Evolutionary conservation across 2,113 vertebrate genomes (phyloP).

Genomic region (Colossoma macropomum): DNA sequence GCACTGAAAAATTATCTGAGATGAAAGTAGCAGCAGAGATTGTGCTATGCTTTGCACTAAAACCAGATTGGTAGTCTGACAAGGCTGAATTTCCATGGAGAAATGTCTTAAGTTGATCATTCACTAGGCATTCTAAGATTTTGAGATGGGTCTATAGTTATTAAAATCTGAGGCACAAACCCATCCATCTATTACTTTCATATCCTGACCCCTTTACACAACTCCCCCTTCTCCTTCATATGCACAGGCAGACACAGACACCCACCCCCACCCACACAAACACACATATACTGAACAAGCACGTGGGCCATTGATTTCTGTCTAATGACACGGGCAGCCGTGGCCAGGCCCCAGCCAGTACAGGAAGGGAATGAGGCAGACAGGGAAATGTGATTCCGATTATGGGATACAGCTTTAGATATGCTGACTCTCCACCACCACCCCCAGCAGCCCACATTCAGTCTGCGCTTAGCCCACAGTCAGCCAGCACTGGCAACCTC

Average conservation of each 20-base stretch:
- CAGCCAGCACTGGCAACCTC: conserved; percentile 42
- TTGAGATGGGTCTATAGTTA: too few species aligned
- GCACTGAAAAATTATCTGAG: too few species aligned
- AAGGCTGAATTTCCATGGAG: too few species aligned
- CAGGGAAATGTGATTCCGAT: conserved; percentile 74
- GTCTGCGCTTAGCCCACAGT: neutral
- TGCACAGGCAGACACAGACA: neutral
- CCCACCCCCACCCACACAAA: conserved; percentile 6
- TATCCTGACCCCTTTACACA: neutral
- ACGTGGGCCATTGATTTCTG: conserved; percentile 45
- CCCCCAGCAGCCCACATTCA: too few species aligned
- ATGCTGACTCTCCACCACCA: conserved; percentile 65
- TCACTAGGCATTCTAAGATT: too few species aligned
- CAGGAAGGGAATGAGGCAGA: conserved; percentile 65
- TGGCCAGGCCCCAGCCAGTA: neutral
- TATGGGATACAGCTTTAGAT: conserved; percentile 71
- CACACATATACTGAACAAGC: neutral
- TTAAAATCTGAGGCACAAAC: too few species aligned
- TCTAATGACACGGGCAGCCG: conserved; percentile 43
- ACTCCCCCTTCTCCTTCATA: neutral
- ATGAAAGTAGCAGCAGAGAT: too few species aligned
- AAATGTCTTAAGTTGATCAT: too few species aligned
- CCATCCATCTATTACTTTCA: neutral
- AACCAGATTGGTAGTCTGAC: too few species aligned
- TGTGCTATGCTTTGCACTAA: too few species aligned